Base-by-base conservation (phyloP, 2,888 invertebrate species). In the Agriotes lineatus region DNA sequence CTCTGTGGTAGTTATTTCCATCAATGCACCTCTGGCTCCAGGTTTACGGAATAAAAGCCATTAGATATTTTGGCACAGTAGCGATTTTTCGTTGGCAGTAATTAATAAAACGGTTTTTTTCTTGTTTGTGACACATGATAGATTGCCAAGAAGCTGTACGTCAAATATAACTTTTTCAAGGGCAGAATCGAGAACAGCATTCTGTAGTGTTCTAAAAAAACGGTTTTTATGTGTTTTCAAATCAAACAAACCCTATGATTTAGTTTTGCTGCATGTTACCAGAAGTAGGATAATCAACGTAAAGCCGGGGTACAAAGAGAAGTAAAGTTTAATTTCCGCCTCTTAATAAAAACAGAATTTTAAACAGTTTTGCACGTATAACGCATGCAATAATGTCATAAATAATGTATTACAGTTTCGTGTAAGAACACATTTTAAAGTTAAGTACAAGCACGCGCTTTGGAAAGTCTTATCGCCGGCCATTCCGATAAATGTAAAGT, bases 361-460 rank as follows among this genome's bases (percentile, higher is more conserved):
- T 14, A 39, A 39, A 12, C 14, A 14, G 37, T 39, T 9, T n/a
- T 39, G 14, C 25, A 39, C n/a, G 22, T 14, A 3, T n/a, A 48
- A 33, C 14, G 50, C 60, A 66, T 66, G 66, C 66, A 52, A 66
- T 66, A 22, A n/a, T 42, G 54, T 12, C 37, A 66, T 66, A 66
- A 66, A 66, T 60, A 66, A 66, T 66, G 66, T 37, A 66, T 66
- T 59, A 39, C 14, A 20, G 59, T 52, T 44, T 54, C 66, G 60
- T 66, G 66, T 44, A 52, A 20, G 14, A 66, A 66, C 60, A 59
- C 66, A 66, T 66, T 66, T 66, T 66, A 66, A 66, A 66, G 59
- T 66, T 66, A 52, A 66, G 59, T 66, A 59, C 39, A 66, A 60
- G 54, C 66, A 66, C 66, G 60, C 66, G 66, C 66, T 52, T 60